Conservation (phyloP, 2,888 invertebrate genomes). For the Tupiocoris notatus region DNA sequence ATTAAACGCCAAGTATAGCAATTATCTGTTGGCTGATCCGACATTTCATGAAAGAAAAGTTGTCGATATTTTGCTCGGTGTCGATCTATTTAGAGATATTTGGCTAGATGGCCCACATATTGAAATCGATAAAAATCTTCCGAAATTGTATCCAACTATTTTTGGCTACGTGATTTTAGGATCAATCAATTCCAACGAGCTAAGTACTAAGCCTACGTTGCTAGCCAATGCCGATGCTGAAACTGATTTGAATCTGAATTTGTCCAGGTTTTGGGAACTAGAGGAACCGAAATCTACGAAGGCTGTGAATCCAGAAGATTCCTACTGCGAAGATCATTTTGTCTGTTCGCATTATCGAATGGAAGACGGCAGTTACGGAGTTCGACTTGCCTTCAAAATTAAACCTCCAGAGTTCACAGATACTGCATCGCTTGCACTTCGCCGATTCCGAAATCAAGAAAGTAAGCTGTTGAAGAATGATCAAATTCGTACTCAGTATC, state of each 20-base stretch:
- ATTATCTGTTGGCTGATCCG: conserved; percentile 14
- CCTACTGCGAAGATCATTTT: conserved; percentile 24
- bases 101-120: conserved; percentile 7
- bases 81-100: conserved; percentile 1
- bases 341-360: not conserved
- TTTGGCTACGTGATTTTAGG: conserved; percentile 23
- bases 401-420: not conserved
- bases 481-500: not conserved
- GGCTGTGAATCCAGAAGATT: conserved; percentile 2
- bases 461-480: conserved; percentile 7
- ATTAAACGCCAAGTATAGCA: not conserved
- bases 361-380: conserved; percentile 15
- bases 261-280: too few species aligned
- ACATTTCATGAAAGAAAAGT: not conserved
- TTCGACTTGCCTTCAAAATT: conserved; percentile 6
- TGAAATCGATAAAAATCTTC: not conserved
- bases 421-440: not conserved
- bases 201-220: not conserved
- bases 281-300: conserved; percentile 8
- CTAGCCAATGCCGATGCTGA: not conserved
- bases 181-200: not conserved
- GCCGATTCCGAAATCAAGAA: conserved; percentile 11
- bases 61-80: conserved; percentile 16
- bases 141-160: conserved; percentile 13
- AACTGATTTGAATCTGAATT: too few species aligned